Percentiles rank a stretch among this genome's conserved stretches.
phyloP scores from a whole-genome alignment of 2,888 invertebrate genomes.

The Drosophila helvetica region DNA sequence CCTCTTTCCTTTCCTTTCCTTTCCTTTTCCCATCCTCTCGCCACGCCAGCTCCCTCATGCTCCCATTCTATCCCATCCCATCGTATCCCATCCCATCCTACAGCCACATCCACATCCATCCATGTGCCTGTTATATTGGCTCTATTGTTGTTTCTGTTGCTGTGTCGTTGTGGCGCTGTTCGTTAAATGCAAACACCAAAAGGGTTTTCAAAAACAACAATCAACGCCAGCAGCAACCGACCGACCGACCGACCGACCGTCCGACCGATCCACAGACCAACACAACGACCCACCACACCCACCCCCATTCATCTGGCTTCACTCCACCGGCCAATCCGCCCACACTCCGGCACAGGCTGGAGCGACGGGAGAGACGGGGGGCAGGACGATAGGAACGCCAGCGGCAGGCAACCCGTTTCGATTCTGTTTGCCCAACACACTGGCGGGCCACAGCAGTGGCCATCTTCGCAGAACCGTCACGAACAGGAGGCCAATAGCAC shows the following conservation, averaged over 20 bases:
- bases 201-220: slow-evolving; percentile 65
- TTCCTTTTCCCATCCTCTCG: slow-evolving; percentile 1
- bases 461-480: slow-evolving; percentile 24
- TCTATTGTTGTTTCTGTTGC: slow-evolving; percentile 60
- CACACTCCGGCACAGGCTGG: slow-evolving; percentile 4
- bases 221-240: slow-evolving; percentile 47
- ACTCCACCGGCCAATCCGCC: too few relatives aligned
- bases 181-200: slow-evolving; percentile 77
- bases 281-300: slow-evolving; percentile 8
- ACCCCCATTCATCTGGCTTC: slow-evolving; percentile 14
- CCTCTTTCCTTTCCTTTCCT: slow-evolving; percentile 2
- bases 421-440: slow-evolving; percentile 64
- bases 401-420: slow-evolving; percentile 68
- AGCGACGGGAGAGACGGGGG: not conserved
- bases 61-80: not conserved
- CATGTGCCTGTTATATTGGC: slow-evolving; percentile 61
- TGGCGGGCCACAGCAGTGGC: slow-evolving; percentile 36
- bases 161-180: slow-evolving; percentile 66
- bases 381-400: slow-evolving; percentile 39
- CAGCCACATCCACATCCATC: not conserved
- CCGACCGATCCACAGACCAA: slow-evolving; percentile 42
- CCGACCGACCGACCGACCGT: slow-evolving; percentile 39
- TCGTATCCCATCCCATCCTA: not conserved
- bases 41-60: not conserved
- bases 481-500: not conserved